Conservation (phyloP, 2,797 vertebrate species). For the Schizothorax lantsangensis region DNA sequence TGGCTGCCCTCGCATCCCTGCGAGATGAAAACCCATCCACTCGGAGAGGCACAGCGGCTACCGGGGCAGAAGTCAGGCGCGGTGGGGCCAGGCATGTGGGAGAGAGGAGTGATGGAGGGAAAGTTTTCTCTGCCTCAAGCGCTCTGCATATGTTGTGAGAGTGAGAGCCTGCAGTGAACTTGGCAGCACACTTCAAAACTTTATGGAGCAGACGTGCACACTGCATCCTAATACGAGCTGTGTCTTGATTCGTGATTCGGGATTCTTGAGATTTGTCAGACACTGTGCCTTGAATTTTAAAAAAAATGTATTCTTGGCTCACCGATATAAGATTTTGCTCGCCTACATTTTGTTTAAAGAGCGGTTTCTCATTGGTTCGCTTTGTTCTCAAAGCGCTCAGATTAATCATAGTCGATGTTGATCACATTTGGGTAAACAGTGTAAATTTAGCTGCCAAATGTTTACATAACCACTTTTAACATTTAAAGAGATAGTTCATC, state of each 20-base stretch:
- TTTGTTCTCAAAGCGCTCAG: constrained; percentile 10
- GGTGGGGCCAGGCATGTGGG: constrained; percentile 66
- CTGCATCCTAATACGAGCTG: constrained; percentile 56
- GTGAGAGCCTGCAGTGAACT: constrained; percentile 66
- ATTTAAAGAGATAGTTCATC: neutral
- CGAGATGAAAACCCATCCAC: constrained; percentile 79
- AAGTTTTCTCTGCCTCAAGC: constrained; percentile 66
- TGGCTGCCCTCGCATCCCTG: constrained; percentile 79
- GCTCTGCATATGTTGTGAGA: constrained; percentile 67
- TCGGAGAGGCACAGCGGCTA: constrained; percentile 72
- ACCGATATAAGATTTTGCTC: constrained; percentile 15
- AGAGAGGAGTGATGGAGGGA: constrained; percentile 66
- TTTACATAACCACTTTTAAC: constrained; percentile 35
- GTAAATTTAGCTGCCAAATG: neutral
- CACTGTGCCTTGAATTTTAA: neutral
- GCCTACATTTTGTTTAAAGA: constrained; percentile 39
- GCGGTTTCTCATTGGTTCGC: constrained; percentile 6
- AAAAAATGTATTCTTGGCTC: constrained; percentile 10
- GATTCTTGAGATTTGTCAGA: constrained; percentile 45
- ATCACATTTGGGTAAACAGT: constrained; percentile 13
- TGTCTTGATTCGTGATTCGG: constrained; percentile 43
- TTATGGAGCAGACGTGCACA: constrained; percentile 67
- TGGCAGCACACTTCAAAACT: constrained; percentile 63
- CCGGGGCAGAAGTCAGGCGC: constrained; percentile 81
- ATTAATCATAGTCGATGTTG: constrained; percentile 24